Evolutionary conservation across 2,797 vertebrate species (phyloP).

Genomic region (Orestias chungarensis): DNA sequence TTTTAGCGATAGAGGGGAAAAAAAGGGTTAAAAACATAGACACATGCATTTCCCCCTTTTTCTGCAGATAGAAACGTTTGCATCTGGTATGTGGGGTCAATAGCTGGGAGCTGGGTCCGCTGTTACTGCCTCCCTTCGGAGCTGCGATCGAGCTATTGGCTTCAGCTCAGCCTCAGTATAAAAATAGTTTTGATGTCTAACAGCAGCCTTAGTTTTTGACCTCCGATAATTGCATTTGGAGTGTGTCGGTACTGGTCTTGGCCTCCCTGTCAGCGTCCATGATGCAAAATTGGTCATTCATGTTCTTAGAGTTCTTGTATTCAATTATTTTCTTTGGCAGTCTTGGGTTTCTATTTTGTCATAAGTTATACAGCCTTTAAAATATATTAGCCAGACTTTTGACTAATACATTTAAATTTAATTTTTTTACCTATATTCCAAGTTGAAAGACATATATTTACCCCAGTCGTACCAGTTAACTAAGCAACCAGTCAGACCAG

Average conservation of each 20-base stretch:
- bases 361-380: neutral
- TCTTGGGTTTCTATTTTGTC: neutral
- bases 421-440: neutral
- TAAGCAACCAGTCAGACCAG: neutral
- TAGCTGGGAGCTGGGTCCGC: constrained; percentile 67
- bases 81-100: constrained; percentile 64
- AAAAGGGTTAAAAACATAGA: constrained; percentile 9
- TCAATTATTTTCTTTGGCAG: neutral
- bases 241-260: constrained; percentile 1
- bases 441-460: neutral
- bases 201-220: constrained; percentile 26
- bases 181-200: constrained; percentile 59
- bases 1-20: constrained; percentile 43
- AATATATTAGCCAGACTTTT: neutral
- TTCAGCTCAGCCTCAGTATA: constrained; percentile 44
- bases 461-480: neutral
- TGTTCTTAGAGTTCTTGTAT: neutral
- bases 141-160: constrained; percentile 58
- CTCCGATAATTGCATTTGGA: constrained; percentile 30
- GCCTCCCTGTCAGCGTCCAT: neutral
- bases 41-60: constrained; percentile 28
- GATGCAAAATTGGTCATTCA: neutral
- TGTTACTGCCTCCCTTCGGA: constrained; percentile 58
- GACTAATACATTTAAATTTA: neutral
- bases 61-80: constrained; percentile 50